These are phyloP conservation scores for Mimachlamys varia DNA, from an alignment of 2,888 invertebrate species.

Conservation along the genomic window DNA sequence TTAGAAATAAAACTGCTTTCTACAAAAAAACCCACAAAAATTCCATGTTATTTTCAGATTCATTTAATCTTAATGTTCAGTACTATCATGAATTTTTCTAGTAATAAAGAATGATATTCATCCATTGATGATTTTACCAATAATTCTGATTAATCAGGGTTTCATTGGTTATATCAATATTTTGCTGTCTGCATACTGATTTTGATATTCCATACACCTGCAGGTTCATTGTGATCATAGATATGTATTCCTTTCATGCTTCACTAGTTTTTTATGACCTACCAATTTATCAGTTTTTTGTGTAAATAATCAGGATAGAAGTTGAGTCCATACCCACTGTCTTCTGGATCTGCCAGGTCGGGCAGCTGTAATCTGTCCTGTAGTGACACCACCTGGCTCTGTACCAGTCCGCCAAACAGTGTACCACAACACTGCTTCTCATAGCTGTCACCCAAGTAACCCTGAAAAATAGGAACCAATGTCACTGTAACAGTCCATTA, in stretches of 20 bases:
- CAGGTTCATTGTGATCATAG: too few species aligned
- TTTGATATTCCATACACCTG: too few species aligned
- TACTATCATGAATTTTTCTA: too few species aligned
- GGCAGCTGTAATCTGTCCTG: slow-evolving; percentile 70
- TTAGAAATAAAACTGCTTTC: not conserved
- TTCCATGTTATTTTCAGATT: not conserved
- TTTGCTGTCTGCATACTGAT: too few species aligned
- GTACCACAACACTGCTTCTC: slow-evolving; percentile 65
- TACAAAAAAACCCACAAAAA: not conserved
- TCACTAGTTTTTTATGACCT: too few species aligned
- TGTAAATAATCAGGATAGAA: too few species aligned
- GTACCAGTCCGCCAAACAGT: slow-evolving; percentile 74
- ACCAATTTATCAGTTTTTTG: too few species aligned
- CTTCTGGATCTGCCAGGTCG: slow-evolving; percentile 66
- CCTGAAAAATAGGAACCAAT: slow-evolving; percentile 52
- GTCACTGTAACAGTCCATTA: slow-evolving; percentile 69
- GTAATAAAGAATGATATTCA: too few species aligned
- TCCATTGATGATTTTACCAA: too few species aligned
- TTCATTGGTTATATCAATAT: too few species aligned
- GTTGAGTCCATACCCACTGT: slow-evolving; percentile 51
- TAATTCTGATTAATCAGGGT: too few species aligned
- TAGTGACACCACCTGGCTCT: slow-evolving; percentile 65
- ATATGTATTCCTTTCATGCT: too few species aligned
- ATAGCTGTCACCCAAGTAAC: slow-evolving; percentile 66
- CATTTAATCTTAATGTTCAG: not conserved